Base-by-base conservation (phyloP, 2,113 vertebrate genomes). In the Pipra filicauda region DNA sequence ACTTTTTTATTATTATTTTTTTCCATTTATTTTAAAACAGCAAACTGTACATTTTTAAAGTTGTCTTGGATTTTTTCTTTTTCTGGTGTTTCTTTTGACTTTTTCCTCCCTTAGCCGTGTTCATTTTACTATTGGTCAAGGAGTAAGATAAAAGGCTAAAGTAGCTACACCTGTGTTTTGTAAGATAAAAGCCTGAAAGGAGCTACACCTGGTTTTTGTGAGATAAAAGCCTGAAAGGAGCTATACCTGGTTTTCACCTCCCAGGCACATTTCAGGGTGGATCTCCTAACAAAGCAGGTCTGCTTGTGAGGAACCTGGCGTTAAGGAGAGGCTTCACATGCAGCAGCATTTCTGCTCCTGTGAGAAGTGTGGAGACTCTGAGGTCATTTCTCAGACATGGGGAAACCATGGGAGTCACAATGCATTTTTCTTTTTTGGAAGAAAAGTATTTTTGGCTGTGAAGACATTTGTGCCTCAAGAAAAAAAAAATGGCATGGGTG, bases 371-470 rank as follows among this genome's bases (percentile, higher is more conserved):
- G 12, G 14, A 55, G 43, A 9, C 9, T 75, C 1, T 30, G 0
- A 6, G 16, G 9, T 18, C 1, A 0, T n/a, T 66, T 31, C 11
- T 67, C 9, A 7, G 15, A 3, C 0, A 0, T 1, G 3, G 24
- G 2, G 48, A 31, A 62, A 3, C 10, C 1, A 1, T 23, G 11
- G 3, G 37, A 4, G 7, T 30, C 12, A 12, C 24, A 46, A 33
- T 3, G 11, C 0, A 9, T 39, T 39, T 37, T 66, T 15, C 7
- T 0, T 14, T 35, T n/a, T 13, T 3, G 7, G 12, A 6, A 12
- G 15, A 5, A 24, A 59, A 23, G 1, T 8, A 1, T 13, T 69
- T 69, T 48, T 74, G 19, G 7, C 4, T 35, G 3, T 62, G 39
- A 43, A 57, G 35, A 26, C 3, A 5, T 54, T 49, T 78, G 17